Evolutionary conservation across 2,797 vertebrate genomes (phyloP).

Genomic region (Sebastes kiyomatsui): DNA sequence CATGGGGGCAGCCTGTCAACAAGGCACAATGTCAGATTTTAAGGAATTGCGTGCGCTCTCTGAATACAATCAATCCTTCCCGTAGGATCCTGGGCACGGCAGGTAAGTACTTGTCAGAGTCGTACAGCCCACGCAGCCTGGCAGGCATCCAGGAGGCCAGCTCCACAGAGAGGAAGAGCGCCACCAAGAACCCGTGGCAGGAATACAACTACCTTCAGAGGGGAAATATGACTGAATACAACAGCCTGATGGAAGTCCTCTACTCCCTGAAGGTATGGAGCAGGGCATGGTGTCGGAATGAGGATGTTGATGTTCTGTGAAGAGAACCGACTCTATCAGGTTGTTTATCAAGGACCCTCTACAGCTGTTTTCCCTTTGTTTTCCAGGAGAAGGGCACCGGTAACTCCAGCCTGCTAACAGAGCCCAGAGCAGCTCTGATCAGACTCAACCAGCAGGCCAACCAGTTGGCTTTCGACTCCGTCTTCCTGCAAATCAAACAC

Average conservation of each 20-base stretch:
- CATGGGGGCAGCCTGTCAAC: neutral
- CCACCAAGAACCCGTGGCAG: constrained; percentile 93
- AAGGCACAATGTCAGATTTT: neutral
- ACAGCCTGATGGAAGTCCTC: constrained; percentile 93
- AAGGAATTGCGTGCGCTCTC: neutral
- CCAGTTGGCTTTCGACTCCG: constrained; percentile 97
- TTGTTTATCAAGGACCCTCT: neutral
- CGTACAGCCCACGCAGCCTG: constrained; percentile 94
- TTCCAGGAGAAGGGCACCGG: constrained; percentile 92
- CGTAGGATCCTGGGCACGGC: constrained; percentile 90
- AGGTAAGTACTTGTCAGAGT: constrained; percentile 92
- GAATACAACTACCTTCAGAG: constrained; percentile 96
- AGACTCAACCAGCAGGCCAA: constrained; percentile 96
- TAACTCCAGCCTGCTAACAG: constrained; percentile 87
- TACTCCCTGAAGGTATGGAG: constrained; percentile 92
- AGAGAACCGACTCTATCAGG: neutral
- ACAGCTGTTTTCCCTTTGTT: neutral
- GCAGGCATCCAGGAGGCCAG: constrained; percentile 89
- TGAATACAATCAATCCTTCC: constrained; percentile 4
- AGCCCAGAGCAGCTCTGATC: constrained; percentile 82
- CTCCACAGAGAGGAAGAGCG: constrained; percentile 85
- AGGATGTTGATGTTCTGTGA: neutral
- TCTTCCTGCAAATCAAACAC: constrained; percentile 96
- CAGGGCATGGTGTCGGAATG: neutral
- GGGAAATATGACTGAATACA: constrained; percentile 87